These are phyloP conservation scores for Catostomus latipinnis DNA, from an alignment of 2,797 vertebrate species.

Conservation along the genomic window DNA sequence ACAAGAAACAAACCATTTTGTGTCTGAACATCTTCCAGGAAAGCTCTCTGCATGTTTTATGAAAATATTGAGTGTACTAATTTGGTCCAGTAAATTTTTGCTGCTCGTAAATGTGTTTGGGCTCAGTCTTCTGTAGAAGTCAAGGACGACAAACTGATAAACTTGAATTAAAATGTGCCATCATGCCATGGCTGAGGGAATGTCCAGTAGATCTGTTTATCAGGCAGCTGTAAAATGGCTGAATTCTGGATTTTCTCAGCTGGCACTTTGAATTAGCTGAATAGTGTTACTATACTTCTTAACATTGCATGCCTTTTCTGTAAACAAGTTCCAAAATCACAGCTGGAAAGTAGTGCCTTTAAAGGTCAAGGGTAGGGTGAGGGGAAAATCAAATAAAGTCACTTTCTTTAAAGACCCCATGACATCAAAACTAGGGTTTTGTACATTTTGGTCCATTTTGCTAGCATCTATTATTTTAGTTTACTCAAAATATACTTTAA, in stretches of 20 bases:
- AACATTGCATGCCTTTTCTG: constrained; percentile 5
- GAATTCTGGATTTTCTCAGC: background rate
- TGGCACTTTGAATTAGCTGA: constrained; percentile 7
- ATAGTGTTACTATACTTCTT: background rate
- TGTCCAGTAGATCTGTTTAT: constrained; percentile 20
- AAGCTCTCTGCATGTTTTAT: constrained; percentile 58
- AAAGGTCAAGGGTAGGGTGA: constrained; percentile 20
- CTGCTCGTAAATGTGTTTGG: constrained; percentile 47
- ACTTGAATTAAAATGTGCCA: constrained; percentile 21
- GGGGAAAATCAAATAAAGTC: background rate
- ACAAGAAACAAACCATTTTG: constrained; percentile 31
- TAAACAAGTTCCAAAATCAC: constrained; percentile 22
- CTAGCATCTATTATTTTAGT: no score
- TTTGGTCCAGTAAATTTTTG: constrained; percentile 51
- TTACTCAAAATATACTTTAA: no score
- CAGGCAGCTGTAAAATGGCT: constrained; percentile 27
- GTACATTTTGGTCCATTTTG: no score
- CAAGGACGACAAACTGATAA: constrained; percentile 46
- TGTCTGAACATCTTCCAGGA: constrained; percentile 52
- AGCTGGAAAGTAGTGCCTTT: constrained; percentile 9
- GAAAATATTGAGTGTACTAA: constrained; percentile 55
- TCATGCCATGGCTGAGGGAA: constrained; percentile 19
- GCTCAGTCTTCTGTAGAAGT: constrained; percentile 45
- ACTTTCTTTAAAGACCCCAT: background rate
- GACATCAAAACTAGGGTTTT: no score